phyloP scores from a whole-genome alignment of 2,113 vertebrate genomes.

The Cinclus cinclus region DNA sequence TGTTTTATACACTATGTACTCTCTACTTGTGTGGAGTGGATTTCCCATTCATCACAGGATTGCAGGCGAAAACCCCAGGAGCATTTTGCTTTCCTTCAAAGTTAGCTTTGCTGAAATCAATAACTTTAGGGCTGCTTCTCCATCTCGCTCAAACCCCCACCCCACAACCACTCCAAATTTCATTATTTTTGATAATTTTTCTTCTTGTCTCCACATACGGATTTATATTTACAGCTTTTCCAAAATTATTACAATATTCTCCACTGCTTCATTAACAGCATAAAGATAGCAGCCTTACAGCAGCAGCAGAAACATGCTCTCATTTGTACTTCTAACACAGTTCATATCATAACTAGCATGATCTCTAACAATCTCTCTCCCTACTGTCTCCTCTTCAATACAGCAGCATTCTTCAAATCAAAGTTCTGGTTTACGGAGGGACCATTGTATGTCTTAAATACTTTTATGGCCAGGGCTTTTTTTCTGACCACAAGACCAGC shows the following conservation, averaged over 20 bases:
- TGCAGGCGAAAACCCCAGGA: slow-evolving; percentile 66
- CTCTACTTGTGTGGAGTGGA: slow-evolving; percentile 69
- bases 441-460: background rate
- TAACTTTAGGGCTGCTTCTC: slow-evolving; percentile 55
- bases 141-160: background rate
- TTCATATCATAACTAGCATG: background rate
- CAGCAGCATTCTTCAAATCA: background rate
- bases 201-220: background rate
- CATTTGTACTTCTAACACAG: background rate
- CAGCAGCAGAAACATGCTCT: background rate
- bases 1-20: slow-evolving; percentile 61
- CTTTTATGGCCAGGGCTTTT: background rate
- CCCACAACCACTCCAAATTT: background rate
- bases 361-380: background rate
- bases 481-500: background rate
- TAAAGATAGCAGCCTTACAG: background rate
- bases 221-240: background rate
- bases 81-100: slow-evolving; percentile 69
- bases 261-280: background rate
- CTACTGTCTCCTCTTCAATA: background rate
- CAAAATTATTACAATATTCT: background rate
- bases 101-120: slow-evolving; percentile 69
- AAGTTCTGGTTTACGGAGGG: background rate
- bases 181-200: background rate
- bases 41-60: slow-evolving; percentile 74